phyloP scores from a whole-genome alignment of 2,888 invertebrate species.

The Drosophila buzzatii region DNA sequence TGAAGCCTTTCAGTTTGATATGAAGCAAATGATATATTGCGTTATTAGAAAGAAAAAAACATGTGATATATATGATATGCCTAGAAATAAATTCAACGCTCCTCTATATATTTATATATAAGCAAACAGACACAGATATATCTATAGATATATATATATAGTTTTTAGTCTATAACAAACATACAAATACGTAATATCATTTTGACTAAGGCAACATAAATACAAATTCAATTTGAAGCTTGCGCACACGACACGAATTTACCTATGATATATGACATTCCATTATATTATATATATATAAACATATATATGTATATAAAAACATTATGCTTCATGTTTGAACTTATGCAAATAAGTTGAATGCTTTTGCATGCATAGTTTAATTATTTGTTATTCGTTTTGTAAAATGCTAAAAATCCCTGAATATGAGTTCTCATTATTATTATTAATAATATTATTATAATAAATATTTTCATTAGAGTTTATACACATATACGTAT shows the following conservation, averaged over 20 bases:
- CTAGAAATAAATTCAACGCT: conserved; percentile 76
- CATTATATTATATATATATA: conserved; percentile 19
- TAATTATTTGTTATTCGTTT: conserved; percentile 40
- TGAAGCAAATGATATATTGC: conserved; percentile 72
- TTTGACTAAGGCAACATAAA: conserved; percentile 64
- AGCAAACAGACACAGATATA: conserved; percentile 28
- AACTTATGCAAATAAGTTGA: conserved; percentile 46
- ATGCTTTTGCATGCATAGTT: conserved; percentile 42
- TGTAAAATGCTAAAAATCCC: conserved; percentile 85
- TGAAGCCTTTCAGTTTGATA: conserved; percentile 64
- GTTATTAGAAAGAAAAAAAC: conserved; percentile 59
- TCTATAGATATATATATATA: conserved; percentile 35
- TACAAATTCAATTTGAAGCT: conserved; percentile 50
- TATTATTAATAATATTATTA: conserved; percentile 45
- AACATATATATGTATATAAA: conserved; percentile 36
- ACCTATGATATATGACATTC: conserved; percentile 19
- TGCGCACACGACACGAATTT: conserved; percentile 57
- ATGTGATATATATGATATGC: conserved; percentile 67
- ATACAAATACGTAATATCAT: conserved; percentile 60
- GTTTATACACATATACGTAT: conserved; percentile 48
- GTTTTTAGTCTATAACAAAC: conserved; percentile 62
- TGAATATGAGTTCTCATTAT: conserved; percentile 83
- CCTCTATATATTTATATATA: conserved; percentile 38
- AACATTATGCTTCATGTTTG: conserved; percentile 53
- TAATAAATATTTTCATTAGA: conserved; percentile 15